Evolutionary conservation across 1,140 invertebrate species (phyloP).

Genomic region (Meloidogyne chitwoodi): DNA sequence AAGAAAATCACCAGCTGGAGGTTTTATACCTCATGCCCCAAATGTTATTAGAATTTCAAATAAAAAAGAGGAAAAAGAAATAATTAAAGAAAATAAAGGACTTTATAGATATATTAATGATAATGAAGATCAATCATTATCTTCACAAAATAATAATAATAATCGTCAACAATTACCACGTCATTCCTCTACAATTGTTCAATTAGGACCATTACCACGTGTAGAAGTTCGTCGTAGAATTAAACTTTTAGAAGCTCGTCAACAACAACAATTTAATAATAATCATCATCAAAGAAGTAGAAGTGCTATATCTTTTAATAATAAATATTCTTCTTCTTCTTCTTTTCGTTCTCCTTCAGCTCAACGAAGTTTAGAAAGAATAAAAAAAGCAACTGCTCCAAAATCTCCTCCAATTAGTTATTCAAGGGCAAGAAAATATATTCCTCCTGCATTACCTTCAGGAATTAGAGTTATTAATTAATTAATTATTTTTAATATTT

Average conservation of each 20-base stretch:
- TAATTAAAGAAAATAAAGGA: background rate
- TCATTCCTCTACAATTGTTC: conserved; percentile 22
- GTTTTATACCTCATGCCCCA: conserved; percentile 57
- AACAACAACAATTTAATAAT: conserved; percentile 8
- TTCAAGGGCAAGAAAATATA: conserved; percentile 44
- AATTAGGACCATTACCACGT: conserved; percentile 24
- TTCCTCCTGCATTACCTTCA: conserved; percentile 53
- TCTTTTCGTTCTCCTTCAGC: conserved; percentile 22
- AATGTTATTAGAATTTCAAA: conserved; percentile 41
- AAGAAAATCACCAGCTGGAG: conserved; percentile 46
- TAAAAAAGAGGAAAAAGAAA: background rate
- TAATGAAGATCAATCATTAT: background rate
- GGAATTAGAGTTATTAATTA: conserved; percentile 40
- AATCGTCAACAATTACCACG: background rate
- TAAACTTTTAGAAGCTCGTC: conserved; percentile 35
- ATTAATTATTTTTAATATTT: too few relatives aligned
- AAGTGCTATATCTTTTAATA: background rate
- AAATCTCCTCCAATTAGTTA: conserved; percentile 55
- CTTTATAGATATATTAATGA: background rate
- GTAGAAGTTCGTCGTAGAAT: conserved; percentile 50
- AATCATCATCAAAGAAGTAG: background rate
- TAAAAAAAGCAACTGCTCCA: conserved; percentile 38
- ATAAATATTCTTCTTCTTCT: background rate
- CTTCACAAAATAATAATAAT: background rate
- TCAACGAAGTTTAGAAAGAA: conserved; percentile 37